These are phyloP conservation scores for Phalera bucephala DNA, from an alignment of 2,888 invertebrate genomes.

Conservation along the genomic window DNA sequence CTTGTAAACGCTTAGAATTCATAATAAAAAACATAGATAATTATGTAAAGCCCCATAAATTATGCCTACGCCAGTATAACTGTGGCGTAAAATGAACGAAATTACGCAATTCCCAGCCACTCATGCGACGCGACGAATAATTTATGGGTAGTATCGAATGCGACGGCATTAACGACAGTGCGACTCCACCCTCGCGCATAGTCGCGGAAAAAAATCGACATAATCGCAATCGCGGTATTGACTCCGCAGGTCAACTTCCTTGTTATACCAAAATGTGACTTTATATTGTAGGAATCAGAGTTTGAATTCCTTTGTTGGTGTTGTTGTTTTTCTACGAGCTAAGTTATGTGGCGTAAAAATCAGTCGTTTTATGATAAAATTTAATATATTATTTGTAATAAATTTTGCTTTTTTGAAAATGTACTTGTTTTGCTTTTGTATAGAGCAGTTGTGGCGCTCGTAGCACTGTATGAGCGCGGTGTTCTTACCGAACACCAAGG, in stretches of 20 bases:
- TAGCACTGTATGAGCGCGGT: too few relatives aligned
- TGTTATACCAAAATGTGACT: conserved; percentile 11
- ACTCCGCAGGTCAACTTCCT: conserved; percentile 40
- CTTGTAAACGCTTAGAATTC: conserved; percentile 1
- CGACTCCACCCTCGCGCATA: conserved; percentile 38
- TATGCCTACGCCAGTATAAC: not conserved
- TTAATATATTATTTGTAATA: conserved; percentile 34
- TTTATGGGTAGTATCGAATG: conserved; percentile 15
- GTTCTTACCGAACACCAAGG: too few relatives aligned
- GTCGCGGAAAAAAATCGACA: conserved; percentile 44
- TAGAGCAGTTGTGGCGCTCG: too few relatives aligned
- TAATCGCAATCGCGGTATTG: conserved; percentile 44
- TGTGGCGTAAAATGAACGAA: not conserved
- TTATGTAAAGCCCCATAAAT: not conserved
- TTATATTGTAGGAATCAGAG: too few relatives aligned
- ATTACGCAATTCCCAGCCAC: conserved; percentile 2
- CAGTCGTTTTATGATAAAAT: conserved; percentile 33
- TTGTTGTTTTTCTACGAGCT: conserved; percentile 26
- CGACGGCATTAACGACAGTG: conserved; percentile 22
- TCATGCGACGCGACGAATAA: not conserved
- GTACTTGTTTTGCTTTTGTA: conserved; percentile 4
- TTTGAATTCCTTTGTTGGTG: conserved; percentile 7
- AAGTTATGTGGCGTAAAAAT: conserved; percentile 38
- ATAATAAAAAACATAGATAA: not conserved
- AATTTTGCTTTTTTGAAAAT: conserved; percentile 23